Evolutionary conservation across 2,888 invertebrate genomes (phyloP), one percentile per base, ranked within the genome.

Genomic region (Ferrisia virgata): DNA sequence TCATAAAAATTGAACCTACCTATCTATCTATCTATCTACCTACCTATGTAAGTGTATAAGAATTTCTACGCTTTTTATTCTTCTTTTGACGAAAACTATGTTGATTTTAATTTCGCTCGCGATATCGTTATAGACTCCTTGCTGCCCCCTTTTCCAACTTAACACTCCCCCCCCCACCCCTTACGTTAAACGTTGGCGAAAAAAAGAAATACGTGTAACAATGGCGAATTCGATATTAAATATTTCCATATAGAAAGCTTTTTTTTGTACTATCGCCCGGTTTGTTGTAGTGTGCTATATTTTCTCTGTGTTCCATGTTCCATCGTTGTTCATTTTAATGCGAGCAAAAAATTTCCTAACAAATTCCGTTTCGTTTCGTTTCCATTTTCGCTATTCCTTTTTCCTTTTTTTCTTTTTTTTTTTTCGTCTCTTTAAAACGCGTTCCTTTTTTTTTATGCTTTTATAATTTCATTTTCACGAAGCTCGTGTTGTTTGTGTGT

Each of bases 161-260:
- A n/a, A n/a, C n/a, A n/a, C n/a, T 36, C 36, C 53, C 18, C 9
- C 22, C 53, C 18, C 6, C 13, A 22, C 18, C 53, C 53, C 47
- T 6, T n/a, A n/a, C 53, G 53, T 8, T 8, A 53, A 18, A 9
- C 1, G 13, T 3, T 53, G 18, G 11, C 5, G 39, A 39, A 11
- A 39, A 39, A 39, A 53, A 28, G 15, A 28, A 64, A 64, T 13
- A 25, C 64, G 64, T 64, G 28, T 64, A 64, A 64, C 64, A 64
- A 64, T 64, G 64, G 64, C 64, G 64, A 64, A 64, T 64, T 64
- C 64, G 64, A 64, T 64, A 64, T 64, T 64, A 64, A 64, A 64
- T 64, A 64, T 64, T 64, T 64, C 64, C 64, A 64, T 64, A 64
- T 64, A 64, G 64, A 64, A 64, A 64, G 64, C 64, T 64, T 64